Evolutionary conservation across 2,113 vertebrate genomes (phyloP), one percentile per base, ranked within the genome.

Genomic region (Zootoca vivipara): DNA sequence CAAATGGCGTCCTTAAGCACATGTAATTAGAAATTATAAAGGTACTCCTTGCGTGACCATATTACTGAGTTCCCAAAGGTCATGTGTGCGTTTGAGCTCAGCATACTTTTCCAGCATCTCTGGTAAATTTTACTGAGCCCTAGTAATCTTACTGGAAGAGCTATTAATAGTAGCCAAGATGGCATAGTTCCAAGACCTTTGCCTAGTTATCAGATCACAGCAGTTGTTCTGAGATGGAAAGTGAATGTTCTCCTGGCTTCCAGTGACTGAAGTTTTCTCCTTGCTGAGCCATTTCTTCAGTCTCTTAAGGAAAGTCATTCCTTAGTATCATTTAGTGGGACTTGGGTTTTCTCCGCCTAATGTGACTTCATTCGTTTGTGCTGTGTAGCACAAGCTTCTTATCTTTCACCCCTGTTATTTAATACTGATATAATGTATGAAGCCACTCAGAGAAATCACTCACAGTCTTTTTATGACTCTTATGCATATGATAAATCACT

Each of bases 401-500:
- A 89, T 95, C 87, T 90, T 78, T 79, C 86, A 18, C 2, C 93
- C 90, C 85, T 94, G 87, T 93, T 95, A 91, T 93, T 96, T 91
- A 35, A 9, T 90, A 89, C 18, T 81, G 64, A 91, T 89, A 90
- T 85, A 85, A 93, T 90, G 5, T 87, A 85, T 93, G 85, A 46
- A 92, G 89, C 89, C 90, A 95, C 84, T 96, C 92, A 90, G 79
- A 94, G 91, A 90, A 89, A 94, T 88, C 86, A 91, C 89, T 89
- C 26, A 77, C 83, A 75, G 83, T 91, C 56, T 92, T 93, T 90
- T 93, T 91, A 93, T 89, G 65, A 91, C 86, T 92, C 80, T 92
- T 82, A 79, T 91, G 33, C 82, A 89, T 94, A 86, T 93, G 89
- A 95, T 94, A 95, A 96, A 93, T 95, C 87, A 91, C 89, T 46